These are phyloP conservation scores for Terebella lapidaria DNA, from an alignment of 2,888 invertebrate genomes.

Conservation along the genomic window DNA sequence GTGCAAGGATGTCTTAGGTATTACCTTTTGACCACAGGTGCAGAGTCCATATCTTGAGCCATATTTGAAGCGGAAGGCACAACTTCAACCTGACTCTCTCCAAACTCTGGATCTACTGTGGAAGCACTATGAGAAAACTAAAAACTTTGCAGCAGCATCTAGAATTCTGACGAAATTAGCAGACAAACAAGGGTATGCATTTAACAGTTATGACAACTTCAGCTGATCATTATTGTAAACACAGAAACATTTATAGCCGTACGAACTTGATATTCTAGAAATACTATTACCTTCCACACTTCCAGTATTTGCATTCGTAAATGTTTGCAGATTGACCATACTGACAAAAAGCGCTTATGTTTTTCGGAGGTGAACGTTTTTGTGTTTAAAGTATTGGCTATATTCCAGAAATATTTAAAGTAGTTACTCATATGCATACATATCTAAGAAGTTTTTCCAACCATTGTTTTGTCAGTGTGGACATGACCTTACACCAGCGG, in stretches of 20 bases:
- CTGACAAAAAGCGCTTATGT: no score
- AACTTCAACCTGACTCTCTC: slow-evolving; percentile 53
- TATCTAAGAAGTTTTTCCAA: no score
- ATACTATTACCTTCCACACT: no score
- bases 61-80: slow-evolving; percentile 60
- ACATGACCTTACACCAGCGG: slow-evolving; percentile 72
- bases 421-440: no score
- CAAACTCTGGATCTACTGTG: slow-evolving; percentile 78
- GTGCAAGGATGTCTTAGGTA: not conserved
- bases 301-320: no score
- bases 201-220: no score
- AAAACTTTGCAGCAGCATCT: slow-evolving; percentile 88
- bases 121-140: slow-evolving; percentile 91
- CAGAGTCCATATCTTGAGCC: slow-evolving; percentile 68
- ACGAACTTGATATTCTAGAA: not conserved
- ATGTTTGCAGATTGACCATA: no score
- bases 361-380: no score
- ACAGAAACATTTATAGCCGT: not conserved
- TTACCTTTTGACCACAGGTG: slow-evolving; percentile 42
- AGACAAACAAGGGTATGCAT: slow-evolving; percentile 56
- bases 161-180: slow-evolving; percentile 83
- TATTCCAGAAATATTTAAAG: no score
- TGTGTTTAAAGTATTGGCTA: no score
- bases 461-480: slow-evolving; percentile 58
- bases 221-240: no score